These are phyloP conservation scores for Azemiops feae DNA, from an alignment of 2,113 vertebrate species.

Conservation along the genomic window DNA sequence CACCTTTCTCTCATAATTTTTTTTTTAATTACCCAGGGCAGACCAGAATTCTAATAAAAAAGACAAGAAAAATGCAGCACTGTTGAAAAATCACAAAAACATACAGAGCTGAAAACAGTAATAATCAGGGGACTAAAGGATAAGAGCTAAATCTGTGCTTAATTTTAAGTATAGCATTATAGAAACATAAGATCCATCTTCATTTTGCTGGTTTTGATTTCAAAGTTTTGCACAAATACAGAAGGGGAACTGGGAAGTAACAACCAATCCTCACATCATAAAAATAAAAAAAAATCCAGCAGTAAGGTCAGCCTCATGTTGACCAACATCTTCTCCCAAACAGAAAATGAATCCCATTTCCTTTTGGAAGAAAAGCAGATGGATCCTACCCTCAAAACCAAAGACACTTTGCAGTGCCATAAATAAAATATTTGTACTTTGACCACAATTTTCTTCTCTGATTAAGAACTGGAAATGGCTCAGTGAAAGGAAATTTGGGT, in stretches of 20 bases:
- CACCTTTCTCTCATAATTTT: neutral
- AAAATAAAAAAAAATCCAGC: neutral
- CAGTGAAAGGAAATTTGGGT: neutral
- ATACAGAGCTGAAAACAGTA: neutral
- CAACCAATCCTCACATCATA: neutral
- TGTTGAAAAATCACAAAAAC: neutral
- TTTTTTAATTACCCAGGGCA: no score
- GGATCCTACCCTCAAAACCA: neutral
- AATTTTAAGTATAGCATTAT: neutral
- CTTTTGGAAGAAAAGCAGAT: neutral
- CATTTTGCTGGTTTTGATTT: neutral
- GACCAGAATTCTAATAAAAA: neutral
- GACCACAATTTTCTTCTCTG: neutral
- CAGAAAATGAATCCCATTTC: neutral
- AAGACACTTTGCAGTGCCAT: neutral
- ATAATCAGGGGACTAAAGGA: neutral
- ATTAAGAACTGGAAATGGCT: neutral
- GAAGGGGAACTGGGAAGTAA: neutral
- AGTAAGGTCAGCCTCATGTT: neutral
- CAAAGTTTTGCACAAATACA: neutral
- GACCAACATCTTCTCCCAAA: neutral
- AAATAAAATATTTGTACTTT: neutral
- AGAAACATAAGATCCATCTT: neutral
- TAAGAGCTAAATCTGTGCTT: neutral
- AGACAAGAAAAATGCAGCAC: neutral